These are phyloP conservation scores for Gymnobelideus leadbeateri DNA, from an alignment of 2,113 vertebrate genomes.

Conservation along the genomic window DNA sequence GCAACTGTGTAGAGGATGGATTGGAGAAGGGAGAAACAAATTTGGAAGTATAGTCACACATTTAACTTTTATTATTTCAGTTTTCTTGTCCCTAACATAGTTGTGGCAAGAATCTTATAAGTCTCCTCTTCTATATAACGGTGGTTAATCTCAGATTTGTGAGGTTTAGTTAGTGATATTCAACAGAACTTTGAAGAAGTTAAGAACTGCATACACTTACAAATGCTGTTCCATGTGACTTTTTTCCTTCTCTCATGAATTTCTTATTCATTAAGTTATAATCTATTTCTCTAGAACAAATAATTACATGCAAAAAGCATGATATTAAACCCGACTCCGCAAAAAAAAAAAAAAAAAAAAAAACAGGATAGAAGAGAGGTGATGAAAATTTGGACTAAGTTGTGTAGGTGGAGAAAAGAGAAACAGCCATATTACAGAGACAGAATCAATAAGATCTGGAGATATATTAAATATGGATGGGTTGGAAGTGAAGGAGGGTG, in stretches of 20 bases:
- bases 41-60: not conserved
- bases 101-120: constrained; percentile 14
- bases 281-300: not conserved
- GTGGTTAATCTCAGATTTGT: not conserved
- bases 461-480: not conserved
- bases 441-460: not conserved
- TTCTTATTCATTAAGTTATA: not conserved
- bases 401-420: not conserved
- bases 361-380: too few relatives aligned
- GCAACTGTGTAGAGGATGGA: not conserved
- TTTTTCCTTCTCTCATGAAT: not conserved
- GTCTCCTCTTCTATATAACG: constrained; percentile 1
- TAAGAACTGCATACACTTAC: not conserved
- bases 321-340: accelerated
- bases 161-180: not conserved
- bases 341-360: too few relatives aligned
- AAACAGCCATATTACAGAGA: not conserved
- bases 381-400: not conserved
- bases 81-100: not conserved
- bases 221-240: not conserved
- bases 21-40: not conserved
- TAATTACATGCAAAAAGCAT: not conserved
- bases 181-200: not conserved
- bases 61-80: not conserved
- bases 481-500: not conserved